Conservation (phyloP, 2,797 vertebrate genomes). For the Halcyon smyrnensis region DNA sequence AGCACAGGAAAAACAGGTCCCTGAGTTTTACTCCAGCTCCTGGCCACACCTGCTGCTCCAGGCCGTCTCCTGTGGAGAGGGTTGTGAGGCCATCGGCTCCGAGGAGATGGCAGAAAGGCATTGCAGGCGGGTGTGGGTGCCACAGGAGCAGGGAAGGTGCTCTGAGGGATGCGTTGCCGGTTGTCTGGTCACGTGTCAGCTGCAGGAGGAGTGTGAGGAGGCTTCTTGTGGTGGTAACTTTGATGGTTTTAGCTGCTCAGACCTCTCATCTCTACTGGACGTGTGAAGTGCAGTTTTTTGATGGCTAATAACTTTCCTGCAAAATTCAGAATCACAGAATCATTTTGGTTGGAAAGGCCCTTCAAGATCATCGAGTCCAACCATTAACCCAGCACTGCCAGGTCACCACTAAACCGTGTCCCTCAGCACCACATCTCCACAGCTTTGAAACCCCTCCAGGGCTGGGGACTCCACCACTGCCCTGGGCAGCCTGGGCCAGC, state of each 20-base stretch:
- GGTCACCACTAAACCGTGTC: too few relatives aligned
- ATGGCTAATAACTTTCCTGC: not conserved
- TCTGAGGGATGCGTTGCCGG: not conserved
- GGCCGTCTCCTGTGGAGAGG: not conserved
- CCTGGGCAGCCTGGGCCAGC: too few relatives aligned
- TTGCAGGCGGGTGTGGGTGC: fast-evolving
- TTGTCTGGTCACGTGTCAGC: fast-evolving
- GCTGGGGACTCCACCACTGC: too few relatives aligned
- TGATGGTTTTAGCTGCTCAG: not conserved
- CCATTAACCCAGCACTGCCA: too few relatives aligned
- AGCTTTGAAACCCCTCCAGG: too few relatives aligned
- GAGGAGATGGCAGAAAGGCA: not conserved
- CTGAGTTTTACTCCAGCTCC: not conserved
- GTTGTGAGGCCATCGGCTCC: not conserved
- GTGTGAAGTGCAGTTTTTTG: not conserved
- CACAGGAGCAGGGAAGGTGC: not conserved
- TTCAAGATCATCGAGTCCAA: not conserved
- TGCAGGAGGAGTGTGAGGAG: not conserved
- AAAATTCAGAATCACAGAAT: too few relatives aligned
- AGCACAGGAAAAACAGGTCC: not conserved
- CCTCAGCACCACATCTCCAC: too few relatives aligned
- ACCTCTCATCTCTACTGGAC: not conserved
- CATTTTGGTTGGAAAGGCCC: not conserved
- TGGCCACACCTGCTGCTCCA: fast-evolving
- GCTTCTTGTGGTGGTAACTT: not conserved